phyloP scores from a whole-genome alignment of 2,797 vertebrate genomes.

The Denticeps clupeoides region DNA sequence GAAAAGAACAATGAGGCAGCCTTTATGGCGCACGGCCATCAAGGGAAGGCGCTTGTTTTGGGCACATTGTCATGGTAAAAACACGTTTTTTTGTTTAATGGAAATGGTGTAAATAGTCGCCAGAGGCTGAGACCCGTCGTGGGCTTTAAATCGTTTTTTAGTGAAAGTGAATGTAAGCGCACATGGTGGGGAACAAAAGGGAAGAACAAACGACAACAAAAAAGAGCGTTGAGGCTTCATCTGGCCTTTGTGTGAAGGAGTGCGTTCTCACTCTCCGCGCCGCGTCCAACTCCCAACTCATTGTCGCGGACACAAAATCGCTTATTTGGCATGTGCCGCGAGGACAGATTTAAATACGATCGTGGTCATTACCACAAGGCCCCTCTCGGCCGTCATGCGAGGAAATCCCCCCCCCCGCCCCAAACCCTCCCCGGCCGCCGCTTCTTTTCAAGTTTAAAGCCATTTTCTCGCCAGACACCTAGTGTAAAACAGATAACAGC shows the following conservation, averaged over 20 bases:
- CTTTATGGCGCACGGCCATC: slow-evolving; percentile 5
- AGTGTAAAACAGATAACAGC: slow-evolving; percentile 82
- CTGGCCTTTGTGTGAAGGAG: slow-evolving; percentile 4
- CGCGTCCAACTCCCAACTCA: too few relatives aligned
- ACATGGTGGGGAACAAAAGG: slow-evolving; percentile 2
- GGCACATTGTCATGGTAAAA: slow-evolving; percentile 60
- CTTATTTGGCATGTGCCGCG: too few relatives aligned
- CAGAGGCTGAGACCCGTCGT: neutral
- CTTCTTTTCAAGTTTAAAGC: too few relatives aligned
- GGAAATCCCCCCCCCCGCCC: too few relatives aligned
- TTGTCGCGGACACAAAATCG: too few relatives aligned
- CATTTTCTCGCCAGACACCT: too few relatives aligned
- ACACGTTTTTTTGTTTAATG: slow-evolving; percentile 48
- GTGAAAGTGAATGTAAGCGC: slow-evolving; percentile 51
- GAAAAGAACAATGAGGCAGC: slow-evolving; percentile 46
- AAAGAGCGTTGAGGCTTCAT: neutral
- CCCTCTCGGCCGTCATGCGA: too few relatives aligned
- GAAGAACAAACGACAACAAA: slow-evolving; percentile 6
- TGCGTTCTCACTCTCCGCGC: too few relatives aligned
- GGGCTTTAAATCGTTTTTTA: slow-evolving; percentile 16
- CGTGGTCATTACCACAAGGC: too few relatives aligned
- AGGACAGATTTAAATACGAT: too few relatives aligned
- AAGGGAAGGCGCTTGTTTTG: slow-evolving; percentile 46
- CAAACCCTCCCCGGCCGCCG: too few relatives aligned
- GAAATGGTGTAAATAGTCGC: slow-evolving; percentile 12